A percentile compares a stretch with the other conserved stretches of the same genome.
Evolutionary conservation across 2,888 invertebrate genomes (phyloP).

Genomic region (Apotomis capreana): DNA sequence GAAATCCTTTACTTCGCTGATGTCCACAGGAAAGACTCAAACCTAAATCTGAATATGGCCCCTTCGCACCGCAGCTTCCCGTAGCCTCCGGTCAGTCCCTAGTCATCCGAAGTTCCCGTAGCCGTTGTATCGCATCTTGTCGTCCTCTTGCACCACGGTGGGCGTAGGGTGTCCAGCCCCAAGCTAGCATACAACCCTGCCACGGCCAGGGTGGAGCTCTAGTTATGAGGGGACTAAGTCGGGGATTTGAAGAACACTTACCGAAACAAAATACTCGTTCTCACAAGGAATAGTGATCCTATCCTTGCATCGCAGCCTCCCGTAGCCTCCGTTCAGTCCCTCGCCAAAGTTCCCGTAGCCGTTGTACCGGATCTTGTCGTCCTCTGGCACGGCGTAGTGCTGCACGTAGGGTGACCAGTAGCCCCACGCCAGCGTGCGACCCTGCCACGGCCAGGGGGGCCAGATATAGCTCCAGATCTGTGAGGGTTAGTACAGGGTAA

Average conservation of each 20-base stretch:
- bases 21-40: too few relatives aligned
- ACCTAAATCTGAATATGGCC: too few relatives aligned
- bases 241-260: slow-evolving; percentile 55
- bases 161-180: too few relatives aligned
- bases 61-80: too few relatives aligned
- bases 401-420: slow-evolving; percentile 77
- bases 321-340: slow-evolving; percentile 58
- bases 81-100: too few relatives aligned
- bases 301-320: slow-evolving; percentile 85
- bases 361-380: slow-evolving; percentile 65
- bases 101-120: too few relatives aligned
- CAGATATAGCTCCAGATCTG: slow-evolving; percentile 78
- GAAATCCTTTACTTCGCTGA: too few relatives aligned
- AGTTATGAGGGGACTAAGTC: neutral
- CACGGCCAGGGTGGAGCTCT: too few relatives aligned
- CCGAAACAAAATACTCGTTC: slow-evolving; percentile 91
- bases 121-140: too few relatives aligned
- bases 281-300: slow-evolving; percentile 92
- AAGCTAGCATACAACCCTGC: too few relatives aligned
- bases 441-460: slow-evolving; percentile 69
- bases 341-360: slow-evolving; percentile 72
- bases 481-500: slow-evolving; percentile 52
- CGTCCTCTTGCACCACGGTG: too few relatives aligned
- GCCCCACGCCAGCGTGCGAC: slow-evolving; percentile 51
- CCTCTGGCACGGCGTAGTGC: slow-evolving; percentile 57